Percentiles rank a stretch among this genome's conserved stretches.
Conservation (phyloP, 2,113 vertebrate species). For the Scalopus aquaticus region DNA sequence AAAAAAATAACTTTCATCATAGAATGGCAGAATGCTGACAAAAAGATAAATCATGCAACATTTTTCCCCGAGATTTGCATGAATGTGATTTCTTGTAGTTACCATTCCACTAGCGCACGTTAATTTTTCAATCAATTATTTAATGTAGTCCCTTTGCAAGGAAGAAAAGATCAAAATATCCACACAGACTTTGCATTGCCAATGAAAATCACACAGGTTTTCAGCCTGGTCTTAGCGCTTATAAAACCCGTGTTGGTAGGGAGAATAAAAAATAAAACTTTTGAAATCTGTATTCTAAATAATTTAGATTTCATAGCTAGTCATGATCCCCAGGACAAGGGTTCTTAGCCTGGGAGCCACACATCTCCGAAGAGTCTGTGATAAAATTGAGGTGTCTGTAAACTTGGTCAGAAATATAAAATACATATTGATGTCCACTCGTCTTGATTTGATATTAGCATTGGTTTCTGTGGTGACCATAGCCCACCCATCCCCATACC, state of each 20-base stretch:
- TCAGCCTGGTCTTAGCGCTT: not conserved
- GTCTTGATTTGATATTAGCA: not conserved
- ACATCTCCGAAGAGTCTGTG: not conserved
- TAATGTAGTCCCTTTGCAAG: not conserved
- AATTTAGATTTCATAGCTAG: not conserved
- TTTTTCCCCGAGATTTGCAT: not conserved
- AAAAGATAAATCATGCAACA: not conserved
- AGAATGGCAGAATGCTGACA: not conserved
- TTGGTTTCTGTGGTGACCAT: not conserved
- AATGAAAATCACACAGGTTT: slow-evolving; percentile 3
- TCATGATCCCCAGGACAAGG: not conserved
- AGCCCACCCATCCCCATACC: fast-evolving
- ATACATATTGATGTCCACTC: not conserved
- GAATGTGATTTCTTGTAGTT: not conserved
- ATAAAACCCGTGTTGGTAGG: not conserved
- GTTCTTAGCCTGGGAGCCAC: not conserved
- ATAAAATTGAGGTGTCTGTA: not conserved
- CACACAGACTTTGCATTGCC: not conserved
- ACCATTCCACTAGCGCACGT: not conserved
- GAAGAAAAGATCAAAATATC: not conserved
- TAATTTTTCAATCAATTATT: slow-evolving; percentile 48
- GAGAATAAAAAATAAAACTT: not conserved
- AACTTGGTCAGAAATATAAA: not conserved
- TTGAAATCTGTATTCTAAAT: not conserved
- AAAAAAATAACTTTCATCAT: not conserved